Evolutionary conservation across 2,888 invertebrate species (phyloP).

Genomic region (Pheosia gnoma): DNA sequence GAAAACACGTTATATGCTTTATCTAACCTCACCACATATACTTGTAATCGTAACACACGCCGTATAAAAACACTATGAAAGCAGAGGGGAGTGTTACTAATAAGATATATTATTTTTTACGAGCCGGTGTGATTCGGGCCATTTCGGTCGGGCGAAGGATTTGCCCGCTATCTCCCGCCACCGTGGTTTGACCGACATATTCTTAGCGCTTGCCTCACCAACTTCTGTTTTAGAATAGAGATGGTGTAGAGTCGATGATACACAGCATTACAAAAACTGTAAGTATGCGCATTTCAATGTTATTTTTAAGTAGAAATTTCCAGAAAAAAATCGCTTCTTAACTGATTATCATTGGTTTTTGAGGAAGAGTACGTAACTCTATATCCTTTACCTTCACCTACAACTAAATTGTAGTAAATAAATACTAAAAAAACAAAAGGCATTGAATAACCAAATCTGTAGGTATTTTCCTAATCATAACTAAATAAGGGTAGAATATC

Average conservation of each 20-base stretch:
- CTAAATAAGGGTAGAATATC: too few relatives aligned
- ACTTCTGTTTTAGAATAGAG: constrained; percentile 48
- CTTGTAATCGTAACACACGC: background rate
- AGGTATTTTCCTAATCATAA: too few relatives aligned
- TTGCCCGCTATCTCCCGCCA: constrained; percentile 69
- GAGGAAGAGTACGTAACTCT: too few relatives aligned
- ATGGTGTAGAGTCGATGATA: constrained; percentile 38
- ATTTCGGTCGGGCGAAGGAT: constrained; percentile 56
- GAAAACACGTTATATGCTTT: background rate
- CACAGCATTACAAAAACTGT: background rate
- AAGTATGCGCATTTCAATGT: too few relatives aligned
- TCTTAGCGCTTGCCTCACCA: constrained; percentile 71
- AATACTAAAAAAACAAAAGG: too few relatives aligned
- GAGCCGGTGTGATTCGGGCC: constrained; percentile 36
- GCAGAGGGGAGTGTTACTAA: constrained; percentile 39
- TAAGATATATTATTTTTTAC: constrained; percentile 54
- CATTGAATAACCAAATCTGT: too few relatives aligned
- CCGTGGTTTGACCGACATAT: constrained; percentile 82
- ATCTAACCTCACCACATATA: constrained; percentile 1
- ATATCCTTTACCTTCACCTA: too few relatives aligned
- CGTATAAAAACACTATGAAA: constrained; percentile 23
- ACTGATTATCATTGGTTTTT: too few relatives aligned
- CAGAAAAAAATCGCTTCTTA: too few relatives aligned
- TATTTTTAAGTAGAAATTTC: too few relatives aligned
- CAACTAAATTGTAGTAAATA: too few relatives aligned